These are phyloP conservation scores for Ptychobarbus kaznakovi DNA, from an alignment of 2,797 vertebrate genomes.

Conservation along the genomic window DNA sequence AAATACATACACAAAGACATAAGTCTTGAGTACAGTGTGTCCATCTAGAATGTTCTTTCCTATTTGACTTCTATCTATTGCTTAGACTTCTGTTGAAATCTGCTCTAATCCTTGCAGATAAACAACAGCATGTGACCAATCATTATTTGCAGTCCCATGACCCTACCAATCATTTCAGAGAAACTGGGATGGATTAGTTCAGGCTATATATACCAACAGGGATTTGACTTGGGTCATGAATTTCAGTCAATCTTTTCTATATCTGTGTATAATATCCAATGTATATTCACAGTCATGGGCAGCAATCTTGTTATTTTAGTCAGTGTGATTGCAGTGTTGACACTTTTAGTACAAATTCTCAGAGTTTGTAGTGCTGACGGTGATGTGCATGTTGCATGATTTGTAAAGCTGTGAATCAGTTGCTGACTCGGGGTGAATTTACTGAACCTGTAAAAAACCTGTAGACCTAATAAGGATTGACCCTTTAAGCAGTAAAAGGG, in stretches of 20 bases:
- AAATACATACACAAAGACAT: too few species aligned
- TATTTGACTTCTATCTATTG: constrained; percentile 34
- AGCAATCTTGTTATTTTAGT: constrained; percentile 63
- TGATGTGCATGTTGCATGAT: constrained; percentile 12
- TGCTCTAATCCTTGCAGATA: constrained; percentile 50
- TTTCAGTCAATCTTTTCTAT: constrained; percentile 24
- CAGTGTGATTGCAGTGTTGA: constrained; percentile 29
- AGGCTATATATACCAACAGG: constrained; percentile 35
- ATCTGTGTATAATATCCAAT: constrained; percentile 47
- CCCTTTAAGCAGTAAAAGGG: not conserved
- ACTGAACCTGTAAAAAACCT: not conserved
- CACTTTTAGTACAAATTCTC: constrained; percentile 23
- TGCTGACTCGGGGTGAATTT: constrained; percentile 64
- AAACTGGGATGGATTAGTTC: constrained; percentile 58
- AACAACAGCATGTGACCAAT: constrained; percentile 44
- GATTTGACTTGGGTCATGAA: constrained; percentile 32
- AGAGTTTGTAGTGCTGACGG: constrained; percentile 8
- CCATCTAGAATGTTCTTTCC: constrained; percentile 3
- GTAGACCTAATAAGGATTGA: not conserved
- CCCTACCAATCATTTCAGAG: constrained; percentile 48
- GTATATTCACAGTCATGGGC: constrained; percentile 66
- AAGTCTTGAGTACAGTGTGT: not conserved
- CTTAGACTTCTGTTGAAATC: constrained; percentile 32
- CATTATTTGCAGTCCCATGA: constrained; percentile 44
- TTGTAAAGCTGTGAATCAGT: constrained; percentile 60